Conservation (phyloP, 1,140 invertebrate genomes). For the Pogonus chalceus region DNA sequence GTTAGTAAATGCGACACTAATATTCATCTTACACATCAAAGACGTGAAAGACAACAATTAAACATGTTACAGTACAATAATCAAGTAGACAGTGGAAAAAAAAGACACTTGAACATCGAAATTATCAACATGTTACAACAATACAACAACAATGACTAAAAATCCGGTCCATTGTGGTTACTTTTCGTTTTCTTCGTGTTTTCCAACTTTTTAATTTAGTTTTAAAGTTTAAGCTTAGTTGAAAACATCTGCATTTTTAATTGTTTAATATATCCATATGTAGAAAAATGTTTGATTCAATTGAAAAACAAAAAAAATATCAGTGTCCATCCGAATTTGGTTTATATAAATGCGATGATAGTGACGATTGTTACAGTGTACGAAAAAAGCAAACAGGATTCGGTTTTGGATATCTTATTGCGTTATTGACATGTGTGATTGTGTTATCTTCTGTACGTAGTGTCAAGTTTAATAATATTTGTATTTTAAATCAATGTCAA, state of each 20-base stretch:
- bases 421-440: background rate
- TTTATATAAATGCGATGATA: background rate
- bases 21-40: background rate
- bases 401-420: background rate
- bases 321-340: conserved; percentile 2
- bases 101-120: background rate
- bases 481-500: no score
- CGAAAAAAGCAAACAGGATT: background rate
- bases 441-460: background rate
- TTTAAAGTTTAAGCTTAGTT: no score
- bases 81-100: background rate
- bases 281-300: background rate
- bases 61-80: background rate
- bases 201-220: no score
- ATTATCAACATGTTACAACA: background rate
- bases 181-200: no score
- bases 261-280: no score
- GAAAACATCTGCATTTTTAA: no score
- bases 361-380: background rate
- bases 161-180: no score
- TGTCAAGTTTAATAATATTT: no score
- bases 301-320: background rate
- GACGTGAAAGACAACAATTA: background rate
- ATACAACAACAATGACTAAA: no score
- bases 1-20: background rate